Percentiles rank a stretch among this genome's conserved stretches.
Evolutionary conservation across 2,888 invertebrate species (phyloP).

Genomic region (Dysmachus trigonus): DNA sequence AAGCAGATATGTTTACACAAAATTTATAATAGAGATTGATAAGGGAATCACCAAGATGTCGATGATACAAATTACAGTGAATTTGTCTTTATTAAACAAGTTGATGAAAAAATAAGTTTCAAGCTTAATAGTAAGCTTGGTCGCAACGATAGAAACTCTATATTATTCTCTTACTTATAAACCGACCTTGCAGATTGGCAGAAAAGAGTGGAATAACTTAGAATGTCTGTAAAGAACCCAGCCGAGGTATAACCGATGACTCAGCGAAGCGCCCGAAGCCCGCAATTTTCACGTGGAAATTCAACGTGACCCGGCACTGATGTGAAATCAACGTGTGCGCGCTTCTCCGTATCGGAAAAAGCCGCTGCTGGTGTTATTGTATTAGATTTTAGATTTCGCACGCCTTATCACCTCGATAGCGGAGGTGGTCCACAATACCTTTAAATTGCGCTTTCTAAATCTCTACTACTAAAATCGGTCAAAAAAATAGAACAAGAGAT

Average conservation of each 20-base stretch:
- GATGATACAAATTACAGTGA: not conserved
- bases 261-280: not conserved
- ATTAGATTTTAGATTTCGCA: not conserved
- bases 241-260: not conserved
- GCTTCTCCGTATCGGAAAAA: not conserved
- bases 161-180: not conserved
- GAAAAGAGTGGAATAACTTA: not conserved
- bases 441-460: not conserved
- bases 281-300: constrained; percentile 44
- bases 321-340: not conserved
- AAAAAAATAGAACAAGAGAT: not conserved
- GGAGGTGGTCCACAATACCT: not conserved
- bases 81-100: no score
- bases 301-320: constrained; percentile 43
- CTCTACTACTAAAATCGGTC: not conserved
- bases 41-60: not conserved
- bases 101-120: not conserved
- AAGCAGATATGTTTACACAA: not conserved
- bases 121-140: not conserved
- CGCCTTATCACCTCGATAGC: not conserved
- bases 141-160: not conserved
- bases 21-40: not conserved
- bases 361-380: not conserved
- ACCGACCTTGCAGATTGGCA: not conserved
- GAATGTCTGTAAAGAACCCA: not conserved